A percentile compares a stretch with the other conserved stretches of the same genome.
phyloP scores from a whole-genome alignment of 2,797 vertebrate genomes.

The Lepilemur septentrionalis region DNA sequence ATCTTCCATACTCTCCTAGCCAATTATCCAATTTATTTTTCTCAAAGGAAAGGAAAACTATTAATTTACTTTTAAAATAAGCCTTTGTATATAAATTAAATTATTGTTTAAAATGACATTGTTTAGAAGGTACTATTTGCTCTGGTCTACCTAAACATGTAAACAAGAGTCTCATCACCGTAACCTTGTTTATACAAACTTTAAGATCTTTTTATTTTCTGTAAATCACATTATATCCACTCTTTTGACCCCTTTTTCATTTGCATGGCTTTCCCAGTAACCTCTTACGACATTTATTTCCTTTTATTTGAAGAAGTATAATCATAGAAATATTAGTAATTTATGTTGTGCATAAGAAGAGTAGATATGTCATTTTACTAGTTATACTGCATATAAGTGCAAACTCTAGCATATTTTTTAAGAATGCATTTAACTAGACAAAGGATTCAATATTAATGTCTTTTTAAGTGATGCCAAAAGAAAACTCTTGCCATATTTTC shows the following conservation, averaged over 20 bases:
- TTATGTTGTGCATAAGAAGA: not conserved
- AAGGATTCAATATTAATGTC: not conserved
- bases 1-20: not conserved
- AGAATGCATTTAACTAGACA: not conserved
- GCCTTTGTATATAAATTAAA: not conserved
- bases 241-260: not conserved
- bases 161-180: not conserved
- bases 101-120: not conserved
- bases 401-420: not conserved
- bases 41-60: not conserved
- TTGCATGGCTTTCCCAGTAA: not conserved
- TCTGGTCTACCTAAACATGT: not conserved
- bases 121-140: not conserved
- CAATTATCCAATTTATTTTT: not conserved
- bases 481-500: not conserved
- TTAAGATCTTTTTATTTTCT: not conserved
- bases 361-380: not conserved
- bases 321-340: not conserved
- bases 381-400: not conserved
- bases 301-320: not conserved
- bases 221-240: not conserved
- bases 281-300: not conserved
- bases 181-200: not conserved
- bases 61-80: not conserved
- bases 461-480: not conserved